These are phyloP conservation scores for Manis crassicaudata DNA, from an alignment of 2,797 vertebrate species.

Conservation along the genomic window DNA sequence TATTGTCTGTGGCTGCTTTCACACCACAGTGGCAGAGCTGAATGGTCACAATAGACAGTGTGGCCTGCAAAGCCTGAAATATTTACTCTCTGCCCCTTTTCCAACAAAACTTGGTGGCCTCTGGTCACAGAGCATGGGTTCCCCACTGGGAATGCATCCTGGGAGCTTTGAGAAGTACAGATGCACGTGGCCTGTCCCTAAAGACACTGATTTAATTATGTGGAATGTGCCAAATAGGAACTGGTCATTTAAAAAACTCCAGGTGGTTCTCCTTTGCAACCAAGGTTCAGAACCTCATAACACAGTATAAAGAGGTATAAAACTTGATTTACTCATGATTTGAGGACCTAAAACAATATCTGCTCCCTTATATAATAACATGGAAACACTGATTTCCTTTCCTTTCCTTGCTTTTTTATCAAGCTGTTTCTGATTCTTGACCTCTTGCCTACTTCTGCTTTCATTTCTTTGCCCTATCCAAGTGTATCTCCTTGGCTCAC, in stretches of 20 bases:
- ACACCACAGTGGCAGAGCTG: neutral
- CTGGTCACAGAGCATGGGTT: neutral
- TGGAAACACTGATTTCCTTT: slow-evolving; percentile 4
- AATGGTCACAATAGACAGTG: neutral
- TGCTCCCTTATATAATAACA: neutral
- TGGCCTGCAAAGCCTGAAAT: neutral
- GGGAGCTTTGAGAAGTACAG: neutral
- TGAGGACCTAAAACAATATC: neutral
- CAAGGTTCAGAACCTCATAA: neutral
- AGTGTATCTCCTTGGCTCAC: neutral
- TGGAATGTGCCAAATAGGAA: neutral
- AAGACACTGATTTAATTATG: slow-evolving; percentile 30
- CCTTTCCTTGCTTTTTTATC: neutral
- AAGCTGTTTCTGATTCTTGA: neutral
- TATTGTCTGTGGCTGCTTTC: neutral
- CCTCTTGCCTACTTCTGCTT: neutral
- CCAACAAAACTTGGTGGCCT: neutral
- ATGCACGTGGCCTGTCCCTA: neutral
- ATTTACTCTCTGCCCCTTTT: neutral
- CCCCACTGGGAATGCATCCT: neutral
- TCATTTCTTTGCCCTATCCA: neutral
- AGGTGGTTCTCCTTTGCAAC: slow-evolving; percentile 4
- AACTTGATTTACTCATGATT: slow-evolving; percentile 2
- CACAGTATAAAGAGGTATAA: neutral
- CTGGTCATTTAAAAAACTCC: slow-evolving; percentile 4